Conservation (phyloP, 2,113 vertebrate genomes). For the Ammodramus savannarum region DNA sequence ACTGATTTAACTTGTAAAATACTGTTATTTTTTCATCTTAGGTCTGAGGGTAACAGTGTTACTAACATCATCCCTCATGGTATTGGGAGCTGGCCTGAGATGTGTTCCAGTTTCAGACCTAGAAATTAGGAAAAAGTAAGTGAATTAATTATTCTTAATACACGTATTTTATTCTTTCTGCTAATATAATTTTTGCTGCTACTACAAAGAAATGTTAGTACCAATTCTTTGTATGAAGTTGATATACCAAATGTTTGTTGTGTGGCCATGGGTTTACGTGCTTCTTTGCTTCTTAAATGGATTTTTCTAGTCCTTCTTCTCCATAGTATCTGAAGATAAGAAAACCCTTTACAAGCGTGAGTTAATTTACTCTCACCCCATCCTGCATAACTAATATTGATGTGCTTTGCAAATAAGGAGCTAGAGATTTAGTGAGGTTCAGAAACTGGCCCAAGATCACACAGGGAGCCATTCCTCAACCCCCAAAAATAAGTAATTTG, state of each 20-base stretch:
- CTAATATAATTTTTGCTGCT: background rate
- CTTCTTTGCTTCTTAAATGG: background rate
- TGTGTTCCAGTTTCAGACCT: constrained; percentile 84
- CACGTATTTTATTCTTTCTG: background rate
- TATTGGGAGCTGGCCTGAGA: constrained; percentile 84
- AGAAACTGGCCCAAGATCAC: constrained; percentile 27
- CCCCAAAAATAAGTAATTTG: background rate
- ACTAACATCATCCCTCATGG: constrained; percentile 88
- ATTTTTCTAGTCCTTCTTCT: background rate
- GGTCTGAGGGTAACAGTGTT: constrained; percentile 90
- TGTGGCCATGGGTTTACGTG: background rate
- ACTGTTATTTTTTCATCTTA: constrained; percentile 48
- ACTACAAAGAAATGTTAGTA: background rate
- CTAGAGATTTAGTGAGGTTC: background rate
- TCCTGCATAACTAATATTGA: background rate
- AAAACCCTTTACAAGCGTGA: background rate
- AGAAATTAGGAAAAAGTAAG: constrained; percentile 84
- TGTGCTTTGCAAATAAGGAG: constrained; percentile 26
- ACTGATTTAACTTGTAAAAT: constrained; percentile 1
- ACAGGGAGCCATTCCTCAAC: background rate
- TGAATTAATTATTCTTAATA: constrained; percentile 13
- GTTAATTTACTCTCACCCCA: background rate
- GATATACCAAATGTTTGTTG: background rate
- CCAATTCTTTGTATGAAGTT: background rate
- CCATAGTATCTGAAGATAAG: background rate